Evolutionary conservation across 2,113 vertebrate species (phyloP), one percentile per base, ranked within the genome.

Genomic region (Acinonyx jubatus): DNA sequence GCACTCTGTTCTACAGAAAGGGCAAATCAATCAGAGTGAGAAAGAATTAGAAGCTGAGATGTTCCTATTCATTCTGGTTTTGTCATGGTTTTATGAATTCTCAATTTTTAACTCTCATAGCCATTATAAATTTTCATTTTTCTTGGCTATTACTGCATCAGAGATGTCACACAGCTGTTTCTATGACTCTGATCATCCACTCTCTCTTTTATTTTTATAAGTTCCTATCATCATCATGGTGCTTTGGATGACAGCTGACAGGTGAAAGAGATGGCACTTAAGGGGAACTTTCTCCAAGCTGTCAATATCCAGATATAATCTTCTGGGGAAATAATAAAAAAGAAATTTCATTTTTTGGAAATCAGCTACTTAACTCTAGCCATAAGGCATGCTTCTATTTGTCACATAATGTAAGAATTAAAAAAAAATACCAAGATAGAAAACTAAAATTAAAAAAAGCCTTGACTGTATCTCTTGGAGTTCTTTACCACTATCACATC

Each of bases 11-110:
- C 50, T 50, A 50, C 1, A 33, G 5, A 8, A 69, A 96, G 48
- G 7, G 11, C 7, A 92, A 76, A 71, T 84, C 41, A 91, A 95
- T 85, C 19, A 61, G 16, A 1, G 10, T 81, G 48, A 90, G 61
- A 36, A 84, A 29, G 82, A 95, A 61, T 18, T 16, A 88, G 91
- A 93, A 93, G 38, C 4, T 0, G 3, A 87, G 11, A 85, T 83
- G 11, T 68, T 93, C 29, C 13, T 69, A 3, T 83, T 95, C 21
- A 92, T 57, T 10, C 33, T 36, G 18, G 55, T 94, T 94, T 91
- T 95, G 45, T 82, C 83, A 45, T 15, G 66, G 29, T 81, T 91
- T 93, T 83, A 88, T 48, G 61, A 91, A 78, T 92, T 73, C 23
- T 89, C 61, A 31, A 45, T 84, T 79, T 79, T 79, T 87, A 80